Conservation (phyloP, 2,797 vertebrate species). For the Benthosema pterotum region DNA sequence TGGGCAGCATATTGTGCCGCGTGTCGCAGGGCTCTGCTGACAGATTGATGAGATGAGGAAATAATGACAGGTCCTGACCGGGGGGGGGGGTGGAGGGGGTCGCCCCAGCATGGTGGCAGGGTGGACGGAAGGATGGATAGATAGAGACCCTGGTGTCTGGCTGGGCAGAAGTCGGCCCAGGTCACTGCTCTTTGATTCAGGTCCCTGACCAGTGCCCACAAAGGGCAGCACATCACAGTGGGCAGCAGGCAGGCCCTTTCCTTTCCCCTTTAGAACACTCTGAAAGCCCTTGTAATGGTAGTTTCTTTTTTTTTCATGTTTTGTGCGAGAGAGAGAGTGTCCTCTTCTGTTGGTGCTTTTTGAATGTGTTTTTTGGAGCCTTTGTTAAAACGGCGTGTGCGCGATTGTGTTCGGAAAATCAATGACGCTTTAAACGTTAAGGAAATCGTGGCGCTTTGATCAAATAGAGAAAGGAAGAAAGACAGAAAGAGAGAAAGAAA, state of each 20-base stretch:
- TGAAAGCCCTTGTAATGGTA: conserved; percentile 72
- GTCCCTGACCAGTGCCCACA: conserved; percentile 83
- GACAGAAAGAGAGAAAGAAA: no score
- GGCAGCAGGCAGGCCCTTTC: conserved; percentile 65
- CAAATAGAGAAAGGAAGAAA: no score
- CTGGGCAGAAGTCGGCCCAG: conserved; percentile 81
- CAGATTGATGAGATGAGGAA: conserved; percentile 96
- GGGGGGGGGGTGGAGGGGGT: conserved; percentile 59
- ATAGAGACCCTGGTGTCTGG: conserved; percentile 81
- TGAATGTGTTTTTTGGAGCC: conserved; percentile 59
- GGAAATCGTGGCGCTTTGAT: no score
- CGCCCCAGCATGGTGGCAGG: conserved; percentile 79
- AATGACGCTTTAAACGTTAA: background rate
- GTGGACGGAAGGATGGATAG: conserved; percentile 80
- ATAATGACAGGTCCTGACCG: conserved; percentile 85
- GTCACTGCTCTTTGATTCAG: conserved; percentile 89
- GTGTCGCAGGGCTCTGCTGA: conserved; percentile 89
- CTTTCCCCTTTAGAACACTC: conserved; percentile 77
- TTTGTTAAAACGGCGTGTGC: background rate
- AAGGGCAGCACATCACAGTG: conserved; percentile 84
- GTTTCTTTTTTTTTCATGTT: conserved; percentile 71
- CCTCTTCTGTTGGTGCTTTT: conserved; percentile 50
- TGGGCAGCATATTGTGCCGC: conserved; percentile 87
- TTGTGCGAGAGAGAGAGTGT: conserved; percentile 49
- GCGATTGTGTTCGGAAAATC: background rate